phyloP scores from a whole-genome alignment of 1,140 invertebrate species.

The Philotrypesis tridentata region DNA sequence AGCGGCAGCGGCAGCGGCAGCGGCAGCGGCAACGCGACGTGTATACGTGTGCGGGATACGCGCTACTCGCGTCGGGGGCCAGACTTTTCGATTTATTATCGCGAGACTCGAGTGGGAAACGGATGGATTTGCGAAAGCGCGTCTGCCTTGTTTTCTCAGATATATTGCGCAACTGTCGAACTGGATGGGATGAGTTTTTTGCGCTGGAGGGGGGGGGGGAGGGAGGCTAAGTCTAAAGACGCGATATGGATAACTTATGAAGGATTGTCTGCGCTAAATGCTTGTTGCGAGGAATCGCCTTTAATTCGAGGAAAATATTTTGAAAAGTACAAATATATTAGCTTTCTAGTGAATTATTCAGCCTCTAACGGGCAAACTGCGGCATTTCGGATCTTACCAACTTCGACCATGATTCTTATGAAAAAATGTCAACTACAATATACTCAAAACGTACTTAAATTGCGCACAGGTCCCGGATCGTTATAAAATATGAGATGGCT shows the following conservation, averaged over 20 bases:
- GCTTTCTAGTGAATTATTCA: too few relatives aligned
- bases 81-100: conserved; percentile 37
- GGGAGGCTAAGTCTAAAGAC: background rate
- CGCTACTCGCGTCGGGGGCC: conserved; percentile 10
- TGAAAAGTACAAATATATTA: too few relatives aligned
- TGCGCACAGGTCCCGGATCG: too few relatives aligned
- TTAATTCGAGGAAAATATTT: too few relatives aligned
- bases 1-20: background rate
- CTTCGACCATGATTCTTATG: too few relatives aligned
- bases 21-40: background rate
- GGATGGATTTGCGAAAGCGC: background rate
- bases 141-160: background rate
- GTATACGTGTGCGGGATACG: background rate
- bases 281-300: too few relatives aligned
- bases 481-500: too few relatives aligned
- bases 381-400: too few relatives aligned
- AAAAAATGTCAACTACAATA: too few relatives aligned
- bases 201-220: too few relatives aligned
- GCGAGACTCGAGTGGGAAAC: background rate
- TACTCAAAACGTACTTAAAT: too few relatives aligned
- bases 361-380: too few relatives aligned
- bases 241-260: background rate
- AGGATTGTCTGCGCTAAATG: conserved; percentile 9
- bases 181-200: background rate
- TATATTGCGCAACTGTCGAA: conserved; percentile 19